A percentile compares a stretch with the other conserved stretches of the same genome.
Evolutionary conservation across 2,797 vertebrate genomes (phyloP).

Genomic region (Premnoplex brunnescens): DNA sequence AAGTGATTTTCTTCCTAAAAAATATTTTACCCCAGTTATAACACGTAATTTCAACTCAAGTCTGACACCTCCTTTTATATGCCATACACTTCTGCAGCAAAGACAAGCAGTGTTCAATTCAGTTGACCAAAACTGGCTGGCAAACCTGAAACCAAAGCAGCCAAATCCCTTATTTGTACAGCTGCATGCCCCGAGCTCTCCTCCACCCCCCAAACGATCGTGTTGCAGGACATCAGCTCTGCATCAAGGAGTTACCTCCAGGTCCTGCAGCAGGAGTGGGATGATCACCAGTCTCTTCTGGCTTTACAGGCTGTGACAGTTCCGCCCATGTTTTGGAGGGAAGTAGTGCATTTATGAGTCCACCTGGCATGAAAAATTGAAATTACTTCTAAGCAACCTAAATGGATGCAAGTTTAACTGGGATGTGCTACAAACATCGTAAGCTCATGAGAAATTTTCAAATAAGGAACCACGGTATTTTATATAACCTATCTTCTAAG

Average conservation of each 20-base stretch:
- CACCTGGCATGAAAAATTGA: neutral
- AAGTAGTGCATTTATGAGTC: neutral
- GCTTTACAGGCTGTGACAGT: neutral
- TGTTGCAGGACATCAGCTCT: neutral
- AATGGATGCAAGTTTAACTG: neutral
- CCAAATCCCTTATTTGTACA: conserved; percentile 33
- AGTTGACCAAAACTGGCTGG: neutral
- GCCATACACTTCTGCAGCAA: neutral
- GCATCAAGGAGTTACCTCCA: neutral
- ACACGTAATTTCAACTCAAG: neutral
- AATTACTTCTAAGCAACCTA: neutral
- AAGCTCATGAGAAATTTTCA: neutral
- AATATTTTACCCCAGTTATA: neutral
- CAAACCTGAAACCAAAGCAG: conserved; percentile 20
- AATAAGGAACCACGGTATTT: neutral
- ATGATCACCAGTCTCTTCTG: neutral
- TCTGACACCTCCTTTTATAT: neutral
- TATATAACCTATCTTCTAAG: neutral
- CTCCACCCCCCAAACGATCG: neutral
- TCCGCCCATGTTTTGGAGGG: neutral
- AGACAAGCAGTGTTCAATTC: neutral
- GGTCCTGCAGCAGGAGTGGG: neutral
- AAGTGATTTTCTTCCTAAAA: neutral
- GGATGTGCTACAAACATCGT: fast-evolving
- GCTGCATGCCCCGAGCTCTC: neutral